Base-by-base conservation (phyloP, 2,113 vertebrate species). In the Nothocercus julius region DNA sequence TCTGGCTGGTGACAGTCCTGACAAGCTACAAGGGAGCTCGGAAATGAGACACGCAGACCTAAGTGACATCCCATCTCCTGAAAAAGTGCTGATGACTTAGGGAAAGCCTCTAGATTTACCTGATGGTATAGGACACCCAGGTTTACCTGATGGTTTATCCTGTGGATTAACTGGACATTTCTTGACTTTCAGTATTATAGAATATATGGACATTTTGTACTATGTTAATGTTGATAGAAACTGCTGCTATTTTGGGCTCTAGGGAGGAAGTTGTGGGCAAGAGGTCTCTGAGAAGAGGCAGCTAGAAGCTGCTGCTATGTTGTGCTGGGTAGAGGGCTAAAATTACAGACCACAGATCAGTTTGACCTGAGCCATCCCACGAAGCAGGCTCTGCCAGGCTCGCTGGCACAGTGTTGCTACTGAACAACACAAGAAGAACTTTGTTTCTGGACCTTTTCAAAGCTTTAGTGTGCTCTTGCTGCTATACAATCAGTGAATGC, bases 361-460 rank as follows among this genome's bases (percentile, higher is more conserved):
- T 82, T 40, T 87, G 84, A 82, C 40, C 82, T 66, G 53, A 7
- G 1, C 69, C 58, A 40, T 89, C 56, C 28, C 75, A 22, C 47
- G 91, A 89, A 85, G 72, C 82, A 91, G 66, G 64, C 63, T 53
- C 62, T 77, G 75, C 67, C 58, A 82, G 67, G 16, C 62, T 69
- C 36, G 68, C 64, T 69, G 70, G 86, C 67, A 40, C n/a, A 47
- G 49, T 0, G 0, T 10, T 40, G 49, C 53, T 95, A n/a, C 64
- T 77, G 81, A 92, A 62, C 3, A 10, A 34, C 59, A 92, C 69
- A 89, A 94, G 27, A 58, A 78, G 59, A 64, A 87, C 53, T 70
- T 92, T 94, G 92, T 42, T 92, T 95, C 86, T 59, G 93, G 51
- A 18, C 53, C 28, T 86, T 93, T 92, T 38, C 76, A 68, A 93